Conservation (phyloP, 64 coral and sea anemone species). For the Dendronephthya gigantea region DNA sequence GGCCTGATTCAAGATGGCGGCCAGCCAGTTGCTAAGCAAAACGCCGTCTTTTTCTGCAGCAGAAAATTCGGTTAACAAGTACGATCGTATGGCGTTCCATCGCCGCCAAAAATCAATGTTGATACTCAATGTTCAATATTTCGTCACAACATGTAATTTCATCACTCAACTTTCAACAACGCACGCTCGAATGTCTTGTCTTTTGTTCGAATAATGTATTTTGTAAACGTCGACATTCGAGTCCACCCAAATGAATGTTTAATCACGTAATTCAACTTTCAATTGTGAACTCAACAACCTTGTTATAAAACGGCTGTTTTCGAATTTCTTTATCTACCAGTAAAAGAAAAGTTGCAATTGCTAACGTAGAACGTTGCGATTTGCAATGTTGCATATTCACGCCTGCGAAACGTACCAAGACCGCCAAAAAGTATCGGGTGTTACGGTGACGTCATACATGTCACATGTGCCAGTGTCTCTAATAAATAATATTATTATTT, state of each 20-base stretch:
- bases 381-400: neutral
- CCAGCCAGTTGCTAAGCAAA: too few species aligned
- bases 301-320: neutral
- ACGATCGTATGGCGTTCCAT: slow-evolving; percentile 21
- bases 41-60: too few species aligned
- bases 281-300: too few species aligned
- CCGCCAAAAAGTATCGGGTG: neutral
- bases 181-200: neutral
- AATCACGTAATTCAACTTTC: neutral
- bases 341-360: too few species aligned
- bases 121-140: neutral
- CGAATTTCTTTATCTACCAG: neutral
- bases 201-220: neutral
- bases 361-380: neutral
- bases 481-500: neutral
- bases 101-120: neutral
- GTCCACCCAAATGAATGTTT: neutral
- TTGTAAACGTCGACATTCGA: neutral
- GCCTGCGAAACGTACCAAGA: neutral
- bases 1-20: too few species aligned
- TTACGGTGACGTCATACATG: too few species aligned
- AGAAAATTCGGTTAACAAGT: too few species aligned
- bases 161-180: neutral
- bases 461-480: too few species aligned
- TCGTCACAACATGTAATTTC: neutral